These are phyloP conservation scores for Antigone vipio DNA, from an alignment of 2,113 vertebrate genomes.

Conservation along the genomic window DNA sequence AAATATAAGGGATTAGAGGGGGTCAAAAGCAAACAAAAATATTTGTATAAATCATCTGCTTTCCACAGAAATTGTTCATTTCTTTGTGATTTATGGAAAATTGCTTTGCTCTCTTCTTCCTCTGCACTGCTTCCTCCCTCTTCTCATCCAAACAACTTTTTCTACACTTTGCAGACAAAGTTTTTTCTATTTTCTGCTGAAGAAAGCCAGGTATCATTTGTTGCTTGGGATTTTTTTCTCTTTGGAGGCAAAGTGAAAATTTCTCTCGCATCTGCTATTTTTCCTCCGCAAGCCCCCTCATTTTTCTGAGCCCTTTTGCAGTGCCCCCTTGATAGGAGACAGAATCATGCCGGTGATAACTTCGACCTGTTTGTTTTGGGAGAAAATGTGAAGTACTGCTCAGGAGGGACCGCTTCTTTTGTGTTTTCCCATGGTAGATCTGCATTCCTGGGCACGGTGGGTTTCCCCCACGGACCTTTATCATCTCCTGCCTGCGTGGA, in stretches of 20 bases:
- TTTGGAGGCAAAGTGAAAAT: background rate
- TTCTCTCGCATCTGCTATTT: background rate
- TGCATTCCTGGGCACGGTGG: background rate
- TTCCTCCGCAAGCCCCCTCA: background rate
- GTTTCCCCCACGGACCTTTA: background rate
- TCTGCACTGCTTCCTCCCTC: background rate
- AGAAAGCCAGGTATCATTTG: background rate
- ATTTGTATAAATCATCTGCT: background rate
- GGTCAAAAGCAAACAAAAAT: background rate
- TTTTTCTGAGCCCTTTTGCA: no score
- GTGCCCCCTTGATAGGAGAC: background rate
- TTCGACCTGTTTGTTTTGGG: background rate
- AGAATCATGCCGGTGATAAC: background rate
- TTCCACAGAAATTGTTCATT: background rate
- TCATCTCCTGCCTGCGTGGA: background rate
- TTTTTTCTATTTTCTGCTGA: background rate
- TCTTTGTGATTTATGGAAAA: background rate
- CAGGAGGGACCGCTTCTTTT: background rate
- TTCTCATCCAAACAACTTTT: background rate
- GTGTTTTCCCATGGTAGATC: background rate
- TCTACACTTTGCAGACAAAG: background rate
- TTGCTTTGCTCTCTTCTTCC: background rate
- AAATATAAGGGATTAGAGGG: background rate
- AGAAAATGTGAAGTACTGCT: background rate
- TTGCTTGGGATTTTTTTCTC: no score